phyloP scores from a whole-genome alignment of 2,113 vertebrate genomes.

The Rostratula benghalensis region DNA sequence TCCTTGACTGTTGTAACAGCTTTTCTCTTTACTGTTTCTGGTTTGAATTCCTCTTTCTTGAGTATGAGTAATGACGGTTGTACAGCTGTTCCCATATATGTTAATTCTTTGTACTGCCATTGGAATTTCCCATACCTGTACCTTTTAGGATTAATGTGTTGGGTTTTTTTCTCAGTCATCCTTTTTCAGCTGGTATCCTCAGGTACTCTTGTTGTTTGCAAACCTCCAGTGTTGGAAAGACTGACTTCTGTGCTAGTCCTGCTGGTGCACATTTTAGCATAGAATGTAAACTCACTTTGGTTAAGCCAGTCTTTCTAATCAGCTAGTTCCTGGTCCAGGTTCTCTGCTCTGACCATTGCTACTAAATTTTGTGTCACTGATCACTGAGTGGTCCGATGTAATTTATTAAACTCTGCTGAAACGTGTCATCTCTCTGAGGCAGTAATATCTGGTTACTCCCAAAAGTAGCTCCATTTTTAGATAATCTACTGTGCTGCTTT shows the following conservation, averaged over 20 bases:
- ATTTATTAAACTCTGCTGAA: not conserved
- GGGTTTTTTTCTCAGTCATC: not conserved
- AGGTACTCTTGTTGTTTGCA: not conserved
- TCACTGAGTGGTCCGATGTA: not conserved
- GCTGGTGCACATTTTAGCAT: not conserved
- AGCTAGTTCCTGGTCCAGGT: not conserved
- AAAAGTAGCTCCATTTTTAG: not conserved
- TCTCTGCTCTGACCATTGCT: not conserved
- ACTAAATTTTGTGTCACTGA: not conserved
- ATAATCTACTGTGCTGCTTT: not conserved
- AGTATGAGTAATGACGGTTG: not conserved
- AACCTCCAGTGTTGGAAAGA: not conserved
- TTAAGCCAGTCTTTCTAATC: not conserved
- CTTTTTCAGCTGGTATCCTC: not conserved
- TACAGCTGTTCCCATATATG: not conserved
- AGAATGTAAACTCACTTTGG: not conserved
- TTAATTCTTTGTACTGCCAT: not conserved
- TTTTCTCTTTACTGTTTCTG: not conserved
- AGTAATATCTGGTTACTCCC: not conserved
- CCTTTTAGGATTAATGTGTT: not conserved
- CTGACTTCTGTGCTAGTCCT: not conserved
- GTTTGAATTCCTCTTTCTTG: not conserved
- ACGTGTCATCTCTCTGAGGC: not conserved
- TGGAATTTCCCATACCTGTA: not conserved
- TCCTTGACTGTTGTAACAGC: not conserved